A percentile compares a stretch with the other conserved stretches of the same genome.
phyloP scores from a whole-genome alignment of 2,797 vertebrate genomes.

The Carduelis carduelis region DNA sequence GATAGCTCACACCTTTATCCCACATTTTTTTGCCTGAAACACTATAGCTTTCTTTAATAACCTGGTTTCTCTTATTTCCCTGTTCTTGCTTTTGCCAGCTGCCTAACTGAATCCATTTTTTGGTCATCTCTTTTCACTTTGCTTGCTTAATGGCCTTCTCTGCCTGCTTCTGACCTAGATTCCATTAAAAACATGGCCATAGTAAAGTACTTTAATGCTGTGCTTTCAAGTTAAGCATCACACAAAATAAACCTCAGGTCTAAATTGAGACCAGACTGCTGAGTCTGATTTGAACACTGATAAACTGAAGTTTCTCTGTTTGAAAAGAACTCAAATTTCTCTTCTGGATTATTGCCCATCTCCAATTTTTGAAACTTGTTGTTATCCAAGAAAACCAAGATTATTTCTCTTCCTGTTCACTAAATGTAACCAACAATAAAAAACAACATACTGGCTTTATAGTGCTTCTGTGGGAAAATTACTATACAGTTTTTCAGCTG shows the following conservation, averaged over 20 bases:
- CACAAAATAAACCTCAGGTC: conserved; percentile 13
- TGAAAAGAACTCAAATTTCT: conserved; percentile 27
- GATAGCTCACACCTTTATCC: neutral
- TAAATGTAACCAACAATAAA: conserved; percentile 2
- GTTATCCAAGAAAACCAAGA: neutral
- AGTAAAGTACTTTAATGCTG: conserved; percentile 30
- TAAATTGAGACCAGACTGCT: conserved; percentile 48
- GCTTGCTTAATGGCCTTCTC: conserved; percentile 16
- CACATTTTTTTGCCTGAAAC: conserved; percentile 20
- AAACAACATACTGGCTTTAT: neutral
- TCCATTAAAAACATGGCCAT: conserved; percentile 29
- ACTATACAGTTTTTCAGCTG: neutral
- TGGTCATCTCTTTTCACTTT: neutral
- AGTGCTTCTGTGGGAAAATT: neutral
- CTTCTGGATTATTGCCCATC: conserved; percentile 29
- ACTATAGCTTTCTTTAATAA: conserved; percentile 11
- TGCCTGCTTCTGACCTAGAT: conserved; percentile 32
- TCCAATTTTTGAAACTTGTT: conserved; percentile 12
- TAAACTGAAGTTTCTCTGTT: conserved; percentile 13
- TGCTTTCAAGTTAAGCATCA: conserved; percentile 43
- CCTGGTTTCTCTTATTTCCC: neutral
- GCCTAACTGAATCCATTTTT: neutral
- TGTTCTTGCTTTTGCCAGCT: conserved; percentile 7
- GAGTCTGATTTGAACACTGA: conserved; percentile 37
- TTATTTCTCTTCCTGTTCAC: neutral